phyloP scores from a whole-genome alignment of 2,888 invertebrate genomes.

The Drosophila nr. medialis region DNA sequence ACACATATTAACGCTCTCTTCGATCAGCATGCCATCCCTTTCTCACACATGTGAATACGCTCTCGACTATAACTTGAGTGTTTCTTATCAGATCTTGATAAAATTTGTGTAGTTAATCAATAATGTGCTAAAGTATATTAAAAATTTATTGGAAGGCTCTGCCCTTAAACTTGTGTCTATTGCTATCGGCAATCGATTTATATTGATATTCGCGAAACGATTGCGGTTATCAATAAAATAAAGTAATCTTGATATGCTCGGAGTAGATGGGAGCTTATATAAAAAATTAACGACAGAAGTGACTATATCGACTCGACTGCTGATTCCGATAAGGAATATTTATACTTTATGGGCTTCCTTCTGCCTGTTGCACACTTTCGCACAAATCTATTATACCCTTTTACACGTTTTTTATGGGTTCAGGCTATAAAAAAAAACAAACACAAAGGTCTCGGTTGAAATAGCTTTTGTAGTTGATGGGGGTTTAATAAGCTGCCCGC shows the following conservation, averaged over 20 bases:
- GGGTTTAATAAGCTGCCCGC: conserved; percentile 47
- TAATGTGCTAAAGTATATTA: neutral
- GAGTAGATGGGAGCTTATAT: neutral
- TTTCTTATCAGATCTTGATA: no score
- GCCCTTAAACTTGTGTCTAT: neutral
- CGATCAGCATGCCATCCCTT: neutral
- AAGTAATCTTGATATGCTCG: neutral
- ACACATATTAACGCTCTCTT: no score
- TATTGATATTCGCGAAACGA: neutral
- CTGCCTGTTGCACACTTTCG: neutral
- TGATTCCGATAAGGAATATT: neutral
- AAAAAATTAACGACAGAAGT: neutral
- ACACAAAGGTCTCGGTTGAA: conserved; percentile 25
- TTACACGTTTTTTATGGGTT: neutral
- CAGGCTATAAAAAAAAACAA: neutral
- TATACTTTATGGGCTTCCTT: neutral
- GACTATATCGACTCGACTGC: neutral
- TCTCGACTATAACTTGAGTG: neutral
- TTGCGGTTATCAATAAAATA: no score
- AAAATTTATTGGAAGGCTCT: rapidly evolving
- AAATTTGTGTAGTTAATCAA: no score
- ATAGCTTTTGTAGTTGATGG: conserved; percentile 16
- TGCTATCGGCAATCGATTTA: neutral
- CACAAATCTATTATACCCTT: neutral
- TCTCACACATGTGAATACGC: neutral